These are phyloP conservation scores for Lordiphosa andalusiaca DNA, from an alignment of 2,888 invertebrate genomes.

Conservation along the genomic window DNA sequence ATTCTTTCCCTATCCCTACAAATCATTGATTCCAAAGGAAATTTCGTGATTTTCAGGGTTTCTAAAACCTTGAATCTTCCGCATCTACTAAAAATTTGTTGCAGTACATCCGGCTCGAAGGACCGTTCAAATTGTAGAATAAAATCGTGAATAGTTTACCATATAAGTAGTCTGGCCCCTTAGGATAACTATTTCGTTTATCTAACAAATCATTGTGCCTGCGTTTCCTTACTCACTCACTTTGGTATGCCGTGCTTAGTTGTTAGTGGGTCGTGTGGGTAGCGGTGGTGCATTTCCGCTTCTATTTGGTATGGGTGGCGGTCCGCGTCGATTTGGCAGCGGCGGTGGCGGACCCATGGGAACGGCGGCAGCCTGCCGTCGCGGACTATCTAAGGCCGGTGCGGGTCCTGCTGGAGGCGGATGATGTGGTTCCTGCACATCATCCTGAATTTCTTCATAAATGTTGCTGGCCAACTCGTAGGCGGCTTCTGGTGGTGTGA, in stretches of 20 bases:
- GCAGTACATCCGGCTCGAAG: too few relatives aligned
- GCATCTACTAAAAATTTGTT: too few relatives aligned
- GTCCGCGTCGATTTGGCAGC: slow-evolving; percentile 81
- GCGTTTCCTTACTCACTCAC: slow-evolving; percentile 35
- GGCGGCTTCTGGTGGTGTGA: slow-evolving; percentile 62
- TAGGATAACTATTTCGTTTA: too few relatives aligned
- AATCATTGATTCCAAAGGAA: too few relatives aligned
- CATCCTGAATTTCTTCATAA: slow-evolving; percentile 83
- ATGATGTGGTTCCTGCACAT: slow-evolving; percentile 82
- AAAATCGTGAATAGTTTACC: too few relatives aligned
- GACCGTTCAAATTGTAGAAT: too few relatives aligned
- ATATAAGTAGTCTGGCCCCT: too few relatives aligned
- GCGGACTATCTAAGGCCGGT: slow-evolving; percentile 54
- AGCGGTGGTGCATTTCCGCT: slow-evolving; percentile 79
- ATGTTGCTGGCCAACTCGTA: slow-evolving; percentile 79
- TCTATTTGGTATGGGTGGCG: slow-evolving; percentile 80
- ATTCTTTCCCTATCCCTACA: too few relatives aligned
- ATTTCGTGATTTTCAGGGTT: too few relatives aligned
- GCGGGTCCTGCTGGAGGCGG: slow-evolving; percentile 82
- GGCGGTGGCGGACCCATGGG: slow-evolving; percentile 83
- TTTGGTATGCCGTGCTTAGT: slow-evolving; percentile 47
- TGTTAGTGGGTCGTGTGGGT: slow-evolving; percentile 78
- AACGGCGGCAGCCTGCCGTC: slow-evolving; percentile 66
- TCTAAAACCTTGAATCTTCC: too few relatives aligned
- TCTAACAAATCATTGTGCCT: too few relatives aligned